These are phyloP conservation scores for Ormyrus labotus DNA, from an alignment of 2,888 invertebrate species.

Conservation along the genomic window DNA sequence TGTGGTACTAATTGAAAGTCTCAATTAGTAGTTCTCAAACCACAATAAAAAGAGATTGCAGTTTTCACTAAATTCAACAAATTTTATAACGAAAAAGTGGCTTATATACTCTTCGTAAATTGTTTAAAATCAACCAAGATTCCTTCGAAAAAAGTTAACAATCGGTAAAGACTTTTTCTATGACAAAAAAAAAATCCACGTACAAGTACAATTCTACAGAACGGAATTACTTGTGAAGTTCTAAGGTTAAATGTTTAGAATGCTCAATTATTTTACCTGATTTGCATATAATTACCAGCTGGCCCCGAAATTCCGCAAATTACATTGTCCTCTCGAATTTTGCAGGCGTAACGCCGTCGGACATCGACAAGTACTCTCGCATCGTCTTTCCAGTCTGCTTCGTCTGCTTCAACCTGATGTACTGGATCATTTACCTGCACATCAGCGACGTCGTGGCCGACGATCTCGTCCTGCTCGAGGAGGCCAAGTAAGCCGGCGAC, in stretches of 20 bases:
- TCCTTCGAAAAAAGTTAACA: no score
- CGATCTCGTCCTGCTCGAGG: constrained; percentile 84
- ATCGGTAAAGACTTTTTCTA: no score
- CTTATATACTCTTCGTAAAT: no score
- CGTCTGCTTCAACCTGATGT: constrained; percentile 98
- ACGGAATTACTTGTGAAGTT: not conserved
- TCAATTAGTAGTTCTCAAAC: not conserved
- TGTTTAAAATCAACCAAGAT: no score
- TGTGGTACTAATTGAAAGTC: not conserved
- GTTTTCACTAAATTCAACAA: no score
- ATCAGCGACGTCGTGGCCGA: constrained; percentile 97
- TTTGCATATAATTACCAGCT: constrained; percentile 10
- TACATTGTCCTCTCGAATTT: constrained; percentile 36
- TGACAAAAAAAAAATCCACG: not conserved
- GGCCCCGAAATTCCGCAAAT: not conserved
- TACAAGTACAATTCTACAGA: not conserved
- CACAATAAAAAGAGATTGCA: not conserved
- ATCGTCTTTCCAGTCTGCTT: constrained; percentile 99
- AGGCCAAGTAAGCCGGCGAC: constrained; percentile 68
- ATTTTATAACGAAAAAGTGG: no score
- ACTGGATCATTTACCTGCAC: constrained; percentile 97
- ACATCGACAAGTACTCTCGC: constrained; percentile 99
- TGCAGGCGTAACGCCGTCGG: constrained; percentile 91
- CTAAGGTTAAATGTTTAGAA: constrained; percentile 29
- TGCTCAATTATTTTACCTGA: constrained; percentile 25